These are phyloP conservation scores for Charanyca ferruginea DNA, from an alignment of 2,888 invertebrate genomes.

Conservation along the genomic window DNA sequence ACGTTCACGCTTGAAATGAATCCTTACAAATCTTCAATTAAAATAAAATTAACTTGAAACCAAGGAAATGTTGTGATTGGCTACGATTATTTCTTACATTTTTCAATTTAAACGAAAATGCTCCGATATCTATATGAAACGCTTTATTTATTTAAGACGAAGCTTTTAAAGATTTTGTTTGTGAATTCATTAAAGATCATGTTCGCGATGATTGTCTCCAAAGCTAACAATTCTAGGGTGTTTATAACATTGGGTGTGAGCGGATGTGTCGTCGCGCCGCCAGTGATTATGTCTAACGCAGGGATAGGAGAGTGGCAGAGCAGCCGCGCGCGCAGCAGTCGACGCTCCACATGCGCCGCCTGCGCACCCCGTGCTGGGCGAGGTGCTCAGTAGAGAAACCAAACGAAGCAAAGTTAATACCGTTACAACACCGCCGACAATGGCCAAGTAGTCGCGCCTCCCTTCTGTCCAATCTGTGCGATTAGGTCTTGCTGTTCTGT, in stretches of 20 bases:
- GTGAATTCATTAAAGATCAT: conserved; percentile 54
- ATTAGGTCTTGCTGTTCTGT: conserved; percentile 90
- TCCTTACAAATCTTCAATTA: conserved; percentile 66
- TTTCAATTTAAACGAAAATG: conserved; percentile 56
- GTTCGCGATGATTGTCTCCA: conserved; percentile 61
- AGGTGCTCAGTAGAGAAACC: conserved; percentile 93
- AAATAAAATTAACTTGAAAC: conserved; percentile 71
- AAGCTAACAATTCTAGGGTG: conserved; percentile 70
- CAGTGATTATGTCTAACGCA: conserved; percentile 90
- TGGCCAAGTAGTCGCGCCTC: conserved; percentile 90
- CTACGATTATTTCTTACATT: conserved; percentile 24
- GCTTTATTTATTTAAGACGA: conserved; percentile 51
- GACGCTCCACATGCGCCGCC: conserved; percentile 93
- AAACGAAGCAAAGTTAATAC: conserved; percentile 92
- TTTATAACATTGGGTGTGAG: conserved; percentile 70
- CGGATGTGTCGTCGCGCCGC: conserved; percentile 79
- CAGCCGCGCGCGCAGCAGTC: conserved; percentile 85
- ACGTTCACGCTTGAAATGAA: conserved; percentile 65
- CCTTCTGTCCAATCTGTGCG: conserved; percentile 89
- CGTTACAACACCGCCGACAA: conserved; percentile 87
- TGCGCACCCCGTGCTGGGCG: conserved; percentile 96
- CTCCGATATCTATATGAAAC: conserved; percentile 58
- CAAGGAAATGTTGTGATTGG: conserved; percentile 59
- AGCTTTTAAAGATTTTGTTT: conserved; percentile 35
- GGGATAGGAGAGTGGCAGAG: conserved; percentile 89